Base-by-base conservation (phyloP, 2,888 invertebrate species). In the Nemotelus nigrinus region DNA sequence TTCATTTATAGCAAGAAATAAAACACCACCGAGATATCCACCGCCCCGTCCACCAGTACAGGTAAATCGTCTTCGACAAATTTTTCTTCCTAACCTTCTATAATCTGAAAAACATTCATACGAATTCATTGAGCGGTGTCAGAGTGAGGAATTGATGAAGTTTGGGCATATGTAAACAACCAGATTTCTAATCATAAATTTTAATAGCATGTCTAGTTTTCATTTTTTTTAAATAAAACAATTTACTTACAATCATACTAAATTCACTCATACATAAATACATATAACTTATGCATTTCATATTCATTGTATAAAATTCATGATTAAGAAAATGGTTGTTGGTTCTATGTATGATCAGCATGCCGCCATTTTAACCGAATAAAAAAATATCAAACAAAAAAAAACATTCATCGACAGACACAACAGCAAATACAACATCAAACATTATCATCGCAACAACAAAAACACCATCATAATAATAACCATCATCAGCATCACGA, bases 21-120 rank as follows among this genome's bases (percentile, higher is more conserved):
- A 97, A 89, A 96, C 96, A 81, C 95, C 96, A 63, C 97, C 96
- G 57, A 91, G 96, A 84, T 96, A 95, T 90, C 95, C 95, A 80
- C 94, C 95, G 70, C 94, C 94, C 76, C 91, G 93, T 83, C 92
- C 92, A 82, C 90, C 91, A 81, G 78, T 79, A 77, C 91, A 91
- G 90, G 91, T 92, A 86, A 85, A 80, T 79, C 77, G 25, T 60
- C 41, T 25, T 60, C 2, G 3, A 60, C 3, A 50, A 50, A n/a
- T n/a, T n/a, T 41, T 7, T 39, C 7, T 39, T 39, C 25, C 25
- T 25, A 25, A 25, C 1, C 1, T 25, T 25, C 25, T 25, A 25
- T 25, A 25, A 25, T 25, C 25, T 25, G 25, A 25, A 25, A 25
- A 25, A 25, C 25, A 25, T 25, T 25, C 25, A 25, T 25, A 25